A percentile compares a stretch with the other conserved stretches of the same genome.
These are phyloP conservation scores for Podabrus alpinus DNA, from an alignment of 2,888 invertebrate genomes.

Conservation along the genomic window DNA sequence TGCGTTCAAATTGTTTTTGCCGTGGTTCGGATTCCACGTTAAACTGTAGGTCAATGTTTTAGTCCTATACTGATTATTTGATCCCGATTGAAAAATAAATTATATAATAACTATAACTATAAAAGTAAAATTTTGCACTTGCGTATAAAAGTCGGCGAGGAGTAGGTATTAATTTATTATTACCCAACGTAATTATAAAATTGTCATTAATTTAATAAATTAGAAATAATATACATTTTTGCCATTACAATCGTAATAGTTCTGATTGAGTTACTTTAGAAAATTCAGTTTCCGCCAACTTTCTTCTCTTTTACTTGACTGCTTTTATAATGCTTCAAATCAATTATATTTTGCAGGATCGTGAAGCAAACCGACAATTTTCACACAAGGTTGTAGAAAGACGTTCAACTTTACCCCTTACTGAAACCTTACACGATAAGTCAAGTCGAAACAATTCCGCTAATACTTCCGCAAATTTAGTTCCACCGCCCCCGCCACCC, in stretches of 20 bases:
- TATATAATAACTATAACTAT: no score
- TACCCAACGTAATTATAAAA: neutral
- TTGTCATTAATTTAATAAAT: conserved; percentile 2
- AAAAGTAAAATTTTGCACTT: no score
- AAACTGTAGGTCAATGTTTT: no score
- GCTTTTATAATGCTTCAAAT: neutral
- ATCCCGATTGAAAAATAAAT: no score
- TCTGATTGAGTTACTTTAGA: neutral
- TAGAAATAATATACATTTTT: neutral
- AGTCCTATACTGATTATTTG: no score
- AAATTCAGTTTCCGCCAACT: neutral
- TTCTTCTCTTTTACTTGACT: neutral
- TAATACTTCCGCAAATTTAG: conserved; percentile 25
- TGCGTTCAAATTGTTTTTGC: no score
- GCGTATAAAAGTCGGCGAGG: neutral
- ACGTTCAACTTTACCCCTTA: conserved; percentile 41
- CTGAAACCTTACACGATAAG: conserved; percentile 43
- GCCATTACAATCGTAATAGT: neutral
- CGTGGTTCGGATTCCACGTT: no score
- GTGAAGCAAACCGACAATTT: conserved; percentile 45
- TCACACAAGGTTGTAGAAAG: conserved; percentile 47
- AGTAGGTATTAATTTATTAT: neutral
- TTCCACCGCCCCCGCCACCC: conserved; percentile 66
- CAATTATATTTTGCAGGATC: conserved; percentile 42
- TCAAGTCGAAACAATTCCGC: conserved; percentile 25